phyloP scores from a whole-genome alignment of 2,888 invertebrate species.

The Parthenolecanium corni region DNA sequence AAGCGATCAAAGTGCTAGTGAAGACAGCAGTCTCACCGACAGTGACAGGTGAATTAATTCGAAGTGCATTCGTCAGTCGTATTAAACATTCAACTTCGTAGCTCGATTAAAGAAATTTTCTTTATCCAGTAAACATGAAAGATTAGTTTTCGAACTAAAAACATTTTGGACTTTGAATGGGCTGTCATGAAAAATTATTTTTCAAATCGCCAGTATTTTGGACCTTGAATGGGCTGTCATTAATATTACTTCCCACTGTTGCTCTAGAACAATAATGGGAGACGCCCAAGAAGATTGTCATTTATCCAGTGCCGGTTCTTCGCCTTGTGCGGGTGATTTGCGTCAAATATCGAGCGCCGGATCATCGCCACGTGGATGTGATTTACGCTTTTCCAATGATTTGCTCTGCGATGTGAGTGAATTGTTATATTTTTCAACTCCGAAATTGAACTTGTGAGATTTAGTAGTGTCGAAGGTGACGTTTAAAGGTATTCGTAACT shows the following conservation, averaged over 20 bases:
- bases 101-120: neutral
- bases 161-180: neutral
- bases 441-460: too few relatives aligned
- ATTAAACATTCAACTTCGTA: neutral
- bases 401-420: conserved; percentile 14
- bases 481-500: too few relatives aligned
- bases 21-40: conserved; percentile 64
- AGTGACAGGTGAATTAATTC: conserved; percentile 46
- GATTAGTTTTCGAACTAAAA: neutral
- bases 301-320: conserved; percentile 37
- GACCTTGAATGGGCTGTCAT: neutral
- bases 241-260: neutral
- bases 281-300: conserved; percentile 45
- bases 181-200: neutral
- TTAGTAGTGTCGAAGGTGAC: too few relatives aligned
- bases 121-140: neutral
- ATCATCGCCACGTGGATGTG: conserved; percentile 36
- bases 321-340: conserved; percentile 35
- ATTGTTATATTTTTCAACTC: too few relatives aligned
- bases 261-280: conserved; percentile 46
- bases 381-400: conserved; percentile 27
- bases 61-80: neutral
- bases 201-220: neutral
- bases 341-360: conserved; percentile 36
- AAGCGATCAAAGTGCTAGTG: conserved; percentile 56